These are phyloP conservation scores for Drosophila prostipennis DNA, from an alignment of 2,888 invertebrate genomes.

Conservation along the genomic window DNA sequence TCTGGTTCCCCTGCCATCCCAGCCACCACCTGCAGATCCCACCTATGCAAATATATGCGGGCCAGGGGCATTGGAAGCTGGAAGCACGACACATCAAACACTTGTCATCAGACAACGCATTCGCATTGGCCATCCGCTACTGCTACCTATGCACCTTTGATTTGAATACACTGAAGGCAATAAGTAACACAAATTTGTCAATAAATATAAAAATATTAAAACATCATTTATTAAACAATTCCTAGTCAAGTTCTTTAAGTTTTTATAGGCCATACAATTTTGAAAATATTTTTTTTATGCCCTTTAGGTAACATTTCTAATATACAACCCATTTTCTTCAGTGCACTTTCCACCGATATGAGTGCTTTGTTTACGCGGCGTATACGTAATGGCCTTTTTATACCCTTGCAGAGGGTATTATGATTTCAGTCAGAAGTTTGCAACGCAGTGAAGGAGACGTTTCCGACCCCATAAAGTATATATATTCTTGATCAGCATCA, in stretches of 20 bases:
- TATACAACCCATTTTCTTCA: slow-evolving; percentile 30
- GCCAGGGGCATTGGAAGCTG: slow-evolving; percentile 28
- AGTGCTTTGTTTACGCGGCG: slow-evolving; percentile 59
- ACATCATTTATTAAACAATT: no score
- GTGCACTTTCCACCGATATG: slow-evolving; percentile 10
- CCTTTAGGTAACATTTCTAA: no score
- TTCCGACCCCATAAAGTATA: no score
- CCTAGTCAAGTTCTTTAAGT: no score
- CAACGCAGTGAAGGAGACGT: no score
- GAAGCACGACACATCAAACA: slow-evolving; percentile 58
- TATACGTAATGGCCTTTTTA: slow-evolving; percentile 68
- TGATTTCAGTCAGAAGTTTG: no score
- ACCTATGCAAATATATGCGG: slow-evolving; percentile 49
- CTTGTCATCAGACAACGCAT: slow-evolving; percentile 43
- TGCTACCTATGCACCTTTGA: slow-evolving; percentile 28
- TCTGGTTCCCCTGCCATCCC: not conserved
- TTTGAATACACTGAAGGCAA: slow-evolving; percentile 25
- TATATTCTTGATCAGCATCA: no score
- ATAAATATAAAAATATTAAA: no score
- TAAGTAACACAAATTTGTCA: no score
- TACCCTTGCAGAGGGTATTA: no score
- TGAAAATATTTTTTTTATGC: no score
- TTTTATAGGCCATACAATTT: no score
- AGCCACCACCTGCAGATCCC: slow-evolving; percentile 16
- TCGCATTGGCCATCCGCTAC: slow-evolving; percentile 25